A percentile compares a stretch with the other conserved stretches of the same genome.
These are phyloP conservation scores for Cynopterus brachyotis DNA, from an alignment of 2,113 vertebrate genomes.

Conservation along the genomic window DNA sequence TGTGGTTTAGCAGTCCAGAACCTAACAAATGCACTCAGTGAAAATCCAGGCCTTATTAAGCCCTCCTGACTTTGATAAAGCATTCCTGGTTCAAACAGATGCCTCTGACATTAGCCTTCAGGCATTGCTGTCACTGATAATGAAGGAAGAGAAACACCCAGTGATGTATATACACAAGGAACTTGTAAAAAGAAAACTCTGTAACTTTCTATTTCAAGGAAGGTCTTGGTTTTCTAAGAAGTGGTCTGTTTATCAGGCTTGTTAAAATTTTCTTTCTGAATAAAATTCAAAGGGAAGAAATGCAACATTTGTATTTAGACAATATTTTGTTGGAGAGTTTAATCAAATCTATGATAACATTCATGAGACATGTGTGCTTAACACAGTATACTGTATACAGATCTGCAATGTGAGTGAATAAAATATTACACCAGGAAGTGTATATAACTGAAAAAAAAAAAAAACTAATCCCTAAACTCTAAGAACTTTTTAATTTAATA, in stretches of 20 bases:
- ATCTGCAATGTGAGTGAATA: not conserved
- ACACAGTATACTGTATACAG: not conserved
- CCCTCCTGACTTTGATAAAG: constrained; percentile 53
- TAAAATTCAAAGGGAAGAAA: constrained; percentile 55
- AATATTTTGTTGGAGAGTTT: not conserved
- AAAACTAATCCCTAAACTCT: not conserved
- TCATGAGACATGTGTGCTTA: not conserved
- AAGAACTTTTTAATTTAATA: constrained; percentile 1
- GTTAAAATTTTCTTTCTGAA: constrained; percentile 23
- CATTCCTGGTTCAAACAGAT: constrained; percentile 10
- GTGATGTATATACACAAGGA: not conserved
- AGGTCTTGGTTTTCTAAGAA: constrained; percentile 28
- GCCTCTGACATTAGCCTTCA: constrained; percentile 44
- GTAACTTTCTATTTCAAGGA: constrained; percentile 30
- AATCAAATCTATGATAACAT: not conserved
- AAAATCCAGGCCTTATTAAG: constrained; percentile 36
- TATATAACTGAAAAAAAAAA: not conserved
- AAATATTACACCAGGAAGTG: not conserved
- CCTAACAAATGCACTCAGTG: constrained; percentile 1
- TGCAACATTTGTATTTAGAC: not conserved
- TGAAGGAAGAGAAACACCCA: constrained; percentile 37
- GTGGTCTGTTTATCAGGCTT: not conserved
- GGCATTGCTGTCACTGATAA: constrained; percentile 21
- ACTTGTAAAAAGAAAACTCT: constrained; percentile 49
- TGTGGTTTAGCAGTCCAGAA: constrained; percentile 61